phyloP scores from a whole-genome alignment of 2,113 vertebrate species.

The Ariopsis seemanni region DNA sequence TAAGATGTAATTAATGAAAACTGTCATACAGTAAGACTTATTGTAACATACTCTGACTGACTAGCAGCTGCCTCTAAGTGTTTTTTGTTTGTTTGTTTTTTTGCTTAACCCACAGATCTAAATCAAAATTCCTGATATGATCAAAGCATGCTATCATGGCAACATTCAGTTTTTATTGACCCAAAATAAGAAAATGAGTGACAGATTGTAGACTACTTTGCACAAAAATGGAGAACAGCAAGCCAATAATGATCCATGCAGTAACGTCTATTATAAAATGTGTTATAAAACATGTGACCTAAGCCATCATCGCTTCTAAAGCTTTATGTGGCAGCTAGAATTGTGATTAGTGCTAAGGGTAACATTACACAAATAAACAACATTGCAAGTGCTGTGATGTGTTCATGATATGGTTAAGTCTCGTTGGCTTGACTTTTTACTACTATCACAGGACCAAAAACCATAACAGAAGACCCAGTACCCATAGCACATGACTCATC shows the following conservation, averaged over 20 bases:
- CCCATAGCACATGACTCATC: not conserved
- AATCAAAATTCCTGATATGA: not conserved
- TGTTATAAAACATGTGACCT: no score
- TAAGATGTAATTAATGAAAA: not conserved
- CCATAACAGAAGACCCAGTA: not conserved
- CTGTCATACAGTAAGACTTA: no score
- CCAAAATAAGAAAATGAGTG: not conserved
- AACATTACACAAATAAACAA: not conserved
- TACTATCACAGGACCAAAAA: not conserved
- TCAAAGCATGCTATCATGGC: not conserved
- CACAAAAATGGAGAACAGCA: not conserved
- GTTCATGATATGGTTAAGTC: not conserved
- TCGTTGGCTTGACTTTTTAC: not conserved
- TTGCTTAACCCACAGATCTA: not conserved
- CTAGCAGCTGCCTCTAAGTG: not conserved
- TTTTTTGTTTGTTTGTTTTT: not conserved
- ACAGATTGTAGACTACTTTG: no score
- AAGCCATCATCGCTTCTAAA: not conserved
- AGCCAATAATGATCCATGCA: not conserved
- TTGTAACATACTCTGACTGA: not conserved
- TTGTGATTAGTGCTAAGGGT: no score
- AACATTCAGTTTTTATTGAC: no score
- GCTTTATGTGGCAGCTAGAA: not conserved
- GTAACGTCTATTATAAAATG: not conserved
- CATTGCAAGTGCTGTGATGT: not conserved